phyloP scores from a whole-genome alignment of 2,113 vertebrate species.

The Pagrus major region DNA sequence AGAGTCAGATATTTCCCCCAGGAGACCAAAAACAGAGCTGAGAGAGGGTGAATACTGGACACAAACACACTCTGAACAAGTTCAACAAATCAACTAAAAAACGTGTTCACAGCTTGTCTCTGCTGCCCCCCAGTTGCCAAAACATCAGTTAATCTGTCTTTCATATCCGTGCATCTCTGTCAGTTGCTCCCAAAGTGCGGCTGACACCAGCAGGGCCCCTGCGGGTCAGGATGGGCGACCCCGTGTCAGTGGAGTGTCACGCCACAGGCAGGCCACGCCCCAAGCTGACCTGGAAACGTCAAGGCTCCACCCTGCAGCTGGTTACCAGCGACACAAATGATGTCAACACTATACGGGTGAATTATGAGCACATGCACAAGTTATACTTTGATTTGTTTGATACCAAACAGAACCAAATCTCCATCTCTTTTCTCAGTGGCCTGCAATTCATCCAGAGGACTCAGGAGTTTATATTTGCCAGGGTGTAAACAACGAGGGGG shows the following conservation, averaged over 20 bases:
- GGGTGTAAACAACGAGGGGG: conserved; percentile 88
- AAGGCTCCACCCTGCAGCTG: conserved; percentile 84
- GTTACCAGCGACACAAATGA: conserved; percentile 79
- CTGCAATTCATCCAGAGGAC: conserved; percentile 81
- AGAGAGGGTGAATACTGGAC: neutral
- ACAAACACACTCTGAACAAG: neutral
- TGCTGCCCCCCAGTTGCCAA: neutral
- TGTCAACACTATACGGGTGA: conserved; percentile 76
- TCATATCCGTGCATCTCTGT: neutral
- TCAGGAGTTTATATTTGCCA: conserved; percentile 89
- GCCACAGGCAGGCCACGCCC: conserved; percentile 89
- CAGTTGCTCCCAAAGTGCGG: conserved; percentile 89
- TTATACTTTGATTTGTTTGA: neutral
- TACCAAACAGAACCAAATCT: neutral
- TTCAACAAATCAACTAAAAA: neutral
- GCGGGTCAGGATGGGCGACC: conserved; percentile 85
- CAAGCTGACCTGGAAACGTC: conserved; percentile 88
- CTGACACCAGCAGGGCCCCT: conserved; percentile 88
- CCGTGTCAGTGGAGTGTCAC: conserved; percentile 88
- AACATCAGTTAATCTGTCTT: neutral
- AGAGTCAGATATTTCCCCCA: neutral
- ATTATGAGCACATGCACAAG: neutral
- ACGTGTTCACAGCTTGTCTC: neutral
- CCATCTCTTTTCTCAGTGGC: conserved; percentile 81
- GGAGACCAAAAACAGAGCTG: neutral